Conservation (phyloP, 1,140 invertebrate species). For the Calephelis virginiensis region DNA sequence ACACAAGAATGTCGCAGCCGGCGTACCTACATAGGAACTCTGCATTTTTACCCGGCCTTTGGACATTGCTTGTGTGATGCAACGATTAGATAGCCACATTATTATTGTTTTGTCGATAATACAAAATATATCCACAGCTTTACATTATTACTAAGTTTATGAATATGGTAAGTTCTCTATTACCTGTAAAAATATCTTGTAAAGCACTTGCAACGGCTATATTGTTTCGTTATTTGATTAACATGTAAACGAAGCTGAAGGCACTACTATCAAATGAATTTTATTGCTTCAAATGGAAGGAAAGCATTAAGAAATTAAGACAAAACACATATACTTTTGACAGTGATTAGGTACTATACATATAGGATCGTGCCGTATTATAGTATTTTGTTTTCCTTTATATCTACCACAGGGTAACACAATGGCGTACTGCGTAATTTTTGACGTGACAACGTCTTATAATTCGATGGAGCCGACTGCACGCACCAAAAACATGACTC, state of each 20-base stretch:
- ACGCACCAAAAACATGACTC: too few relatives aligned
- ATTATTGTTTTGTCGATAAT: constrained; percentile 58
- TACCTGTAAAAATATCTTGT: constrained; percentile 75
- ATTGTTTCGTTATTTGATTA: constrained; percentile 59
- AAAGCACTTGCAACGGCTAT: constrained; percentile 71
- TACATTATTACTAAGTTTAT: constrained; percentile 69
- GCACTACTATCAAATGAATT: constrained; percentile 73
- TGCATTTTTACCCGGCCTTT: constrained; percentile 53
- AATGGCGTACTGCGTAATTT: too few relatives aligned
- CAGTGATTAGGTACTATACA: constrained; percentile 30
- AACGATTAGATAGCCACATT: constrained; percentile 74
- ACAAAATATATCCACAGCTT: constrained; percentile 69
- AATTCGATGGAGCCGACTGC: too few relatives aligned
- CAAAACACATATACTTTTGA: constrained; percentile 53
- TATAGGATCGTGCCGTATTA: constrained; percentile 9
- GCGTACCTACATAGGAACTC: constrained; percentile 67
- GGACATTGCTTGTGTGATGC: constrained; percentile 65
- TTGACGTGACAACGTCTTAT: too few relatives aligned
- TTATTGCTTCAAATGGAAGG: constrained; percentile 71
- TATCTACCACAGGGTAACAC: too few relatives aligned
- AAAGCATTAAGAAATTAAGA: constrained; percentile 70
- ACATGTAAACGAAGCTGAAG: constrained; percentile 72
- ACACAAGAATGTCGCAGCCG: constrained; percentile 57
- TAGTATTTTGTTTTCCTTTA: not conserved
- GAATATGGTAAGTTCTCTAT: constrained; percentile 74